Evolutionary conservation across 2,888 invertebrate genomes (phyloP), one percentile per base, ranked within the genome.

Genomic region (Teinopalpus imperialis): DNA sequence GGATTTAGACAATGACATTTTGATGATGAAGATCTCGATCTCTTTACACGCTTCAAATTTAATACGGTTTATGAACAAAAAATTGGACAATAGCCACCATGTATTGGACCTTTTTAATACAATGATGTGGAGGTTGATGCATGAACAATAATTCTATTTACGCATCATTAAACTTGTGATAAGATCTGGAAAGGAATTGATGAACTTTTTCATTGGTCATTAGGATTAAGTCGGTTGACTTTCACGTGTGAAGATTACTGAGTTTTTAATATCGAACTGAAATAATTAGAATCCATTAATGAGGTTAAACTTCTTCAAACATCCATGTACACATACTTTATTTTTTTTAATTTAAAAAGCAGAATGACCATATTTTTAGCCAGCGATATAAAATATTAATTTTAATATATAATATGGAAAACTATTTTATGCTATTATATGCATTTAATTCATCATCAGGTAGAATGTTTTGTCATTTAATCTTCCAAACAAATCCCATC

Each of bases 101-200:
- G 48, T 65, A 67, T 72, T 72, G 70, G 74, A 65, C 56, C 62
- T 63, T 62, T 66, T 16, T 66, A 59, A 62, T 51, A 41, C 56
- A 62, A 65, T 54, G 57, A 56, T 47, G 48, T 40, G 49, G 43
- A 43, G 59, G 57, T 58, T 61, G 59, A 48, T 59, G 68, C 66
- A 16, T 16, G 72, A 75, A 76, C 75, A 70, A 74, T 78, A 65
- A 75, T 74, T 78, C 51, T 74, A 64, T 67, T 59, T 66, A 67
- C 59, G 82, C 72, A 74, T 82, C 86, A 83, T 86, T 86, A 80
- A 83, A 51, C 68, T 59, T 46, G 14, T 51, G 83, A 83, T 83
- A 78, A 70, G 56, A 81, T 81, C 76, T 51, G 52, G 59, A 64
- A 46, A 56, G 53, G 54, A 57, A 67, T 56, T 56, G 54, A 53